Conservation (phyloP, 2,113 vertebrate species). For the Onychorhynchus coronatus region DNA sequence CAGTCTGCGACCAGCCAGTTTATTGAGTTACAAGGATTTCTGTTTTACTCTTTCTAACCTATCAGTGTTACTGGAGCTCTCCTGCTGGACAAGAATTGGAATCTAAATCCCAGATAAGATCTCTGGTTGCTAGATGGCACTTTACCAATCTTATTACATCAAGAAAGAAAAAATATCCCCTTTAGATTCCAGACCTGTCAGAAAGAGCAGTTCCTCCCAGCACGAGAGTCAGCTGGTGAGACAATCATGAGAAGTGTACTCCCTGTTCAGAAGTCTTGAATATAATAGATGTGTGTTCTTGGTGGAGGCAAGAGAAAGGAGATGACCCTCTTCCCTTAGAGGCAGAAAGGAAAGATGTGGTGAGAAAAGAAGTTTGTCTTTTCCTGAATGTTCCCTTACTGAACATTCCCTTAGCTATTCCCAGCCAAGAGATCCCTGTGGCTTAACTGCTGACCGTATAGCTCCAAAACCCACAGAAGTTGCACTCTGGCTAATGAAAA, state of each 20-base stretch:
- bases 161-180: neutral
- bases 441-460: neutral
- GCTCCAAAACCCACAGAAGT: neutral
- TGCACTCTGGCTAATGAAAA: neutral
- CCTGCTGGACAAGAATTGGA: neutral
- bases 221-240: neutral
- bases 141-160: neutral
- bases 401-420: neutral
- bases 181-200: neutral
- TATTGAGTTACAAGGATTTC: neutral
- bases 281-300: neutral
- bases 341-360: neutral
- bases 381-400: neutral
- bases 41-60: conserved; percentile 5
- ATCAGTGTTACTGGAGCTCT: neutral
- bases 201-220: neutral
- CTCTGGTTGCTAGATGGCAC: neutral
- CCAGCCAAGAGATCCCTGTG: neutral
- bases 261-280: neutral
- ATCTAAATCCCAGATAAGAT: neutral
- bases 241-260: neutral
- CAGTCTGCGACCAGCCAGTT: neutral
- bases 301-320: neutral
- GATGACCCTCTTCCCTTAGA: neutral
- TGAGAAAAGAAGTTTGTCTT: neutral